Evolutionary conservation across 2,888 invertebrate species (phyloP).

Genomic region (Folsomia candida): DNA sequence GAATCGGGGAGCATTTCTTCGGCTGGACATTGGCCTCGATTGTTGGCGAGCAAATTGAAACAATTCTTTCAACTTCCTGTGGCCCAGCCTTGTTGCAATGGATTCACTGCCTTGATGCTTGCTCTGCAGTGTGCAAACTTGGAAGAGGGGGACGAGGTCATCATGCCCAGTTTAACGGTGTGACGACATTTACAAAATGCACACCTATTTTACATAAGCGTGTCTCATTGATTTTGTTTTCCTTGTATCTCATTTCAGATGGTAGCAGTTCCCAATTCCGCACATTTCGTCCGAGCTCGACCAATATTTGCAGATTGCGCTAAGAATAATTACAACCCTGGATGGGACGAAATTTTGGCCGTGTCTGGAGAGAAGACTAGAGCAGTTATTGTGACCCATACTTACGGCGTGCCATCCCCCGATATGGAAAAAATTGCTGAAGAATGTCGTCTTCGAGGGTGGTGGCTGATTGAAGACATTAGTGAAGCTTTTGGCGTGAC

Average conservation of each 20-base stretch:
- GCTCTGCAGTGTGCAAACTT: conserved; percentile 32
- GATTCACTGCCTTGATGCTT: conserved; percentile 34
- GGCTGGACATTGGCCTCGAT: conserved; percentile 32
- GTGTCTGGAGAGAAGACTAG: conserved; percentile 24
- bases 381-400: conserved; percentile 37
- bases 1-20: conserved; percentile 36
- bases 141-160: conserved; percentile 33
- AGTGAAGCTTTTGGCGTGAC: conserved; percentile 37
- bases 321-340: conserved; percentile 29
- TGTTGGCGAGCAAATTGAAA: conserved; percentile 27
- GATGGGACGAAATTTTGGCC: conserved; percentile 22
- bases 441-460: conserved; percentile 26
- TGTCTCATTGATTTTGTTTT: no score
- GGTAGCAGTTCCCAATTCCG: conserved; percentile 39
- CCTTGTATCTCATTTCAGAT: no score
- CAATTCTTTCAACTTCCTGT: conserved; percentile 23
- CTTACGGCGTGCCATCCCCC: conserved; percentile 32
- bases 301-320: conserved; percentile 35
- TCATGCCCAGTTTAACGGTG: conserved; percentile 35
- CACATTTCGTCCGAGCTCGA: conserved; percentile 28
- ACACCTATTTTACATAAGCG: no score
- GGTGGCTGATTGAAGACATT: conserved; percentile 41
- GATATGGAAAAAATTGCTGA: conserved; percentile 25
- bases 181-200: no score
- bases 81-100: conserved; percentile 39